Base-by-base conservation (phyloP, 2,113 vertebrate genomes). In the Varanus salvator region DNA sequence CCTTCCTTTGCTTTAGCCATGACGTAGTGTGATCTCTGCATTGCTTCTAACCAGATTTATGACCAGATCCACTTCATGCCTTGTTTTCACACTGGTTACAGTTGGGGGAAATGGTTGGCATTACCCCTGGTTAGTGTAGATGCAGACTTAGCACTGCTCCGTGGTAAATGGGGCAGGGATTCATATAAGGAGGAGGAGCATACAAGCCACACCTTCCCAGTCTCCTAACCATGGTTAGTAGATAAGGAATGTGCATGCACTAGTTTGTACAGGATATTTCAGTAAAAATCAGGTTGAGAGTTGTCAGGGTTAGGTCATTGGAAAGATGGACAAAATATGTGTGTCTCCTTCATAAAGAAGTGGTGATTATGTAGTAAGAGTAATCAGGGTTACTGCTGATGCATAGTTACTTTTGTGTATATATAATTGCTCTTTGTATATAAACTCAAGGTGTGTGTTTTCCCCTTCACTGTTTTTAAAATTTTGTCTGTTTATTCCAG, bases 391-490 rank as follows among this genome's bases (percentile, higher is more conserved):
- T 76, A 57, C 31, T 89, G 60, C 88, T 84, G 64, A 69, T 80
- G 38, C 72, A 74, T 21, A 89, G 71, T 76, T 87, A 80, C 19
- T 72, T 89, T 84, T 89, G 80, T 84, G 88, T 83, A 84, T 75
- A 60, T 60, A 89, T 89, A 89, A 76, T 64, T 77, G 88, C 44
- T 76, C 72, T 52, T 68, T 89, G 44, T 76, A 87, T 87, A 76
- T 89, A 88, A 89, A 66, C 29, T 54, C 72, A 84, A 50, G 80
- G 34, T 74, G 52, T 81, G 27, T 69, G 27, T 69, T 52, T 84
- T 66, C 44, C 87, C 66, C 44, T 87, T 7, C 1, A 1, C 29
- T 87, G 84, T 89, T n/a, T 89, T 66, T 54, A 0, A 0, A 31
- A 48, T 83, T 31, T 86, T 88, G 66, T 85, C 25, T 88, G 52